Conservation (phyloP, 1,140 invertebrate genomes). For the Macrostomum lignano region DNA sequence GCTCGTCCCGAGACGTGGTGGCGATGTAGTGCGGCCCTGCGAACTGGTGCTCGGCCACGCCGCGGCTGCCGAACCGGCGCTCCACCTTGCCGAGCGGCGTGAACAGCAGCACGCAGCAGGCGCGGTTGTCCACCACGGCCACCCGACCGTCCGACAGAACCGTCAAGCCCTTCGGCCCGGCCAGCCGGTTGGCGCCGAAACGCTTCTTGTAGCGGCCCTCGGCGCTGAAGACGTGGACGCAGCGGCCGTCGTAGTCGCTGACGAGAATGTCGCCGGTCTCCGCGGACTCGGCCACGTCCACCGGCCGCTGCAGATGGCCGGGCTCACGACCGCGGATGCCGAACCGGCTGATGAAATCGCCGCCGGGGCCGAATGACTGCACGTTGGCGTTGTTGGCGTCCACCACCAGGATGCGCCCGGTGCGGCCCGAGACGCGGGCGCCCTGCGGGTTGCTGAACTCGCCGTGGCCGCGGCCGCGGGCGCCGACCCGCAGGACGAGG, state of each 20-base stretch:
- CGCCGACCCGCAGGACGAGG: conserved; percentile 23
- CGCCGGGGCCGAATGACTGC: conserved; percentile 24
- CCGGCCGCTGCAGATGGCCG: conserved; percentile 33
- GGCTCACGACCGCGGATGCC: conserved; percentile 29
- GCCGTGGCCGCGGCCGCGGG: conserved; percentile 28
- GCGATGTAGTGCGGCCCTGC: conserved; percentile 35
- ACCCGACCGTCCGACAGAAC: neutral
- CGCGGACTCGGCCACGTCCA: conserved; percentile 25
- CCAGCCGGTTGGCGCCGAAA: neutral
- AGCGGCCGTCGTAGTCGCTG: neutral
- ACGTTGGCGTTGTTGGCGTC: conserved; percentile 35
- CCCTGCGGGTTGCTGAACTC: conserved; percentile 36
- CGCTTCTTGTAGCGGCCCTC: neutral
- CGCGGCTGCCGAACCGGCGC: conserved; percentile 13
- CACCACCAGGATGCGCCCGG: conserved; percentile 30
- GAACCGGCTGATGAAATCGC: conserved; percentile 24
- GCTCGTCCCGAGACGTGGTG: conserved; percentile 30
- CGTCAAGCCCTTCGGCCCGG: conserved; percentile 1
- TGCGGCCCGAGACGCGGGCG: conserved; percentile 5
- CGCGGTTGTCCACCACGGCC: neutral
- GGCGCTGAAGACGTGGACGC: conserved; percentile 1
- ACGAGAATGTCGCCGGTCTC: neutral
- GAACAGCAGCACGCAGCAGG: neutral
- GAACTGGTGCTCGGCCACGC: conserved; percentile 29
- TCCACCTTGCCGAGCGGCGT: neutral